Conservation (phyloP, 2,888 invertebrate species). For the Drosophila rellima region DNA sequence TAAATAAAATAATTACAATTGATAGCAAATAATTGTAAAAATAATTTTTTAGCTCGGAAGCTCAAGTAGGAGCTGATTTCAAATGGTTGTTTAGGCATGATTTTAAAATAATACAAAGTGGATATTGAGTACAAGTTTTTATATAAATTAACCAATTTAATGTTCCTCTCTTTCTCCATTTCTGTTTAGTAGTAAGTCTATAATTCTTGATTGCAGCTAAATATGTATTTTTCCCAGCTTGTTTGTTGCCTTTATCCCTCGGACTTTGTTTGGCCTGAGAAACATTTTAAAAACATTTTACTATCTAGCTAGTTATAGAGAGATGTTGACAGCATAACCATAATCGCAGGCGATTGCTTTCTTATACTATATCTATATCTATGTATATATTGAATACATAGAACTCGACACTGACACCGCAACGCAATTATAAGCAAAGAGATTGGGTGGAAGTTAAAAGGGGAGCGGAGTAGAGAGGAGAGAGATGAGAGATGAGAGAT, state of each 20-base stretch:
- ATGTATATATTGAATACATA: background rate
- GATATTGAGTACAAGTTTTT: background rate
- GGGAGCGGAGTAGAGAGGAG: background rate
- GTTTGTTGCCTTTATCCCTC: conserved; percentile 10
- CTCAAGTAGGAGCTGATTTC: background rate
- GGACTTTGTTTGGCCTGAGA: conserved; percentile 6
- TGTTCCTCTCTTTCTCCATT: too few species aligned
- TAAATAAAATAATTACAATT: too few species aligned
- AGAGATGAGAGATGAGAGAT: too few species aligned
- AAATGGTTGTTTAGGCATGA: background rate
- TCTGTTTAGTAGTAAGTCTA: background rate
- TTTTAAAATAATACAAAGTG: background rate
- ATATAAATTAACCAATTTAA: background rate
- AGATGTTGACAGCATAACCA: conserved; percentile 35
- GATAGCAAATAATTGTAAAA: too few species aligned
- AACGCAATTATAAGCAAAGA: conserved; percentile 62
- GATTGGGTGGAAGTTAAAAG: background rate
- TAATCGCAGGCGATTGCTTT: conserved; percentile 44
- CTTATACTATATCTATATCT: background rate
- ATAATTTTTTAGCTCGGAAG: background rate
- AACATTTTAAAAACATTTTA: background rate
- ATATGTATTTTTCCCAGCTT: conserved; percentile 4
- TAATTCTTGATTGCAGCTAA: conserved; percentile 24
- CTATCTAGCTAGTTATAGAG: background rate
- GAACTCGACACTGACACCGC: conserved; percentile 47